phyloP scores from a whole-genome alignment of 1,140 invertebrate species.

The Heliothis virescens region DNA sequence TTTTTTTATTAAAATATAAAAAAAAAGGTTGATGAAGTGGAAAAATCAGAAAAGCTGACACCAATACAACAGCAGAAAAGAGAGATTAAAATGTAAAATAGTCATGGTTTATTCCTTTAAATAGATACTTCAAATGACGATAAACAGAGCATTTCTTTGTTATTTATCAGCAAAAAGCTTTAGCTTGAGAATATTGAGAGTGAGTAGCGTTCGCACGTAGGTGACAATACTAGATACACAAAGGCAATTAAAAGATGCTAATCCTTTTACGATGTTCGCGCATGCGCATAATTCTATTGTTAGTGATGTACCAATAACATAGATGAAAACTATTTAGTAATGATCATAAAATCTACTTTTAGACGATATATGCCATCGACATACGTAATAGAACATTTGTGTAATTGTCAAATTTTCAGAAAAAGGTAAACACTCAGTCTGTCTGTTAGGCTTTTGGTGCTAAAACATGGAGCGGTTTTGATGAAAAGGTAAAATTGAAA shows the following conservation, averaged over 20 bases:
- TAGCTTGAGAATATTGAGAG: not conserved
- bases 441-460: too few species aligned
- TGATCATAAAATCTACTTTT: not conserved
- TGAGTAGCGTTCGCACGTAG: not conserved
- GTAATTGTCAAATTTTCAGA: not conserved
- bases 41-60: too few species aligned
- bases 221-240: not conserved
- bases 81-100: too few species aligned
- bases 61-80: too few species aligned
- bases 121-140: too few species aligned
- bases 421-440: too few species aligned
- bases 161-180: not conserved
- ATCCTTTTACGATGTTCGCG: not conserved
- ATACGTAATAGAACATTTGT: not conserved
- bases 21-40: too few species aligned
- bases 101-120: too few species aligned
- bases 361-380: not conserved
- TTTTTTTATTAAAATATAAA: too few species aligned
- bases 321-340: not conserved
- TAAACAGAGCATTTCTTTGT: too few species aligned
- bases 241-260: not conserved
- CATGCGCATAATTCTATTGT: not conserved
- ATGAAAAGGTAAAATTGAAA: too few species aligned
- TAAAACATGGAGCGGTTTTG: too few species aligned
- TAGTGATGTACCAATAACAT: not conserved